Base-by-base conservation (phyloP, 2,888 invertebrate species). In the Formica aserva region DNA sequence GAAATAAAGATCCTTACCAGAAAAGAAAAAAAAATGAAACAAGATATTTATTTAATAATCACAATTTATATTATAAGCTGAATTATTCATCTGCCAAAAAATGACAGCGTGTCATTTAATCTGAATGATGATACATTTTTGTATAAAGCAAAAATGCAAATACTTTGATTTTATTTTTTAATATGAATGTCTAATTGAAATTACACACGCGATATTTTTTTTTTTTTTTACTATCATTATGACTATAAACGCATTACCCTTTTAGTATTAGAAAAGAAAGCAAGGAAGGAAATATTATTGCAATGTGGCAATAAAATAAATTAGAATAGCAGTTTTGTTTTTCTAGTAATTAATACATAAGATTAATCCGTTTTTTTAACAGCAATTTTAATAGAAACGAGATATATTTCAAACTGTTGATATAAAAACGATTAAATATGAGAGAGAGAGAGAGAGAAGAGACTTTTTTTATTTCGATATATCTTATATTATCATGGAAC, bases 11-110 rank as follows among this genome's bases (percentile, higher is more conserved):
- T 22, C 1, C 15, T 22, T 6, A n/a, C 5, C 0, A 32, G 18
- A 78, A 52, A 52, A 32, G 2, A 38, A 9, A 8, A 11, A 45
- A 13, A 18, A 1, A 41, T 8, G 9, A 4, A 11, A 71, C 4
- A n/a, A 26, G 9, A 52, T 52, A 55, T 55, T 57, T 6, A 35
- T 1, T 38, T 38, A 26, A 60, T 74, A 6, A 22, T 26, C 2
- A 72, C 60, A 38, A 41, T 60, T 26, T 15, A 57, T 15, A 26
- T 55, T 41, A 52, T 52, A 52, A 60, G 57, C 35, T 22, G 15
- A 60, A 74, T 72, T 72, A 74, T 38, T 57, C 9, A 72, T 60
- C 6, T 38, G 3, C 26, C 35, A 57, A 72, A 57, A 38, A 57
- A 72, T 72, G 38, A 26, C 18, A n/a, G 2, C 13, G 18, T 5